These are phyloP conservation scores for Sepioteuthis lessoniana DNA, from an alignment of 2,888 invertebrate genomes.

Conservation along the genomic window DNA sequence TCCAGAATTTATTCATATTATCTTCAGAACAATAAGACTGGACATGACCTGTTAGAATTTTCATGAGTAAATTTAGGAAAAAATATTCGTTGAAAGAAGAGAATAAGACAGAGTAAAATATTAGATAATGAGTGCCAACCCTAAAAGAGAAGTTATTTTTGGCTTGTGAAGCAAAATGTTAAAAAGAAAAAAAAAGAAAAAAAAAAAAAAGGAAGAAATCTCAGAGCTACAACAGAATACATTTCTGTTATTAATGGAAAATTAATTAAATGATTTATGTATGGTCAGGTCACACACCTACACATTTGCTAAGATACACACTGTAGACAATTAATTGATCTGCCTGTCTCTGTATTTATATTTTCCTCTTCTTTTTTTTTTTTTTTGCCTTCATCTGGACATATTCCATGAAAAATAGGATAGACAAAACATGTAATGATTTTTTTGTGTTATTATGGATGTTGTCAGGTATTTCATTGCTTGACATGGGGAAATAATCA, in stretches of 20 bases:
- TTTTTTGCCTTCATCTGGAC: not conserved
- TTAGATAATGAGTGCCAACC: not conserved
- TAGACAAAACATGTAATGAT: not conserved
- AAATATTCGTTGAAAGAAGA: not conserved
- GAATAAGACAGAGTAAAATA: not conserved
- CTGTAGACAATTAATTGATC: not conserved
- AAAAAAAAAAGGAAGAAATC: not conserved
- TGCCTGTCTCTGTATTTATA: not conserved
- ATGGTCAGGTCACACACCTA: not conserved
- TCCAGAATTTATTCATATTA: not conserved
- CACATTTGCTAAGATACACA: not conserved
- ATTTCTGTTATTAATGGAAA: slow-evolving; percentile 2
- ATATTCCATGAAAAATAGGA: not conserved
- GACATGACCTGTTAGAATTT: not conserved
- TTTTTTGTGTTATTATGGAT: not conserved
- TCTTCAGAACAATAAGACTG: not conserved
- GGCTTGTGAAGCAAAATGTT: not conserved
- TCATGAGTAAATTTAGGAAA: not conserved
- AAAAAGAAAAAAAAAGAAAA: not conserved
- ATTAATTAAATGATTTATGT: slow-evolving; percentile 3
- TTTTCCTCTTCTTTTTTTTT: too few relatives aligned
- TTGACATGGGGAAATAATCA: not conserved
- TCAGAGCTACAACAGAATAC: not conserved
- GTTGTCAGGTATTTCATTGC: not conserved
- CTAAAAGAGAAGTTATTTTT: not conserved